phyloP scores from a whole-genome alignment of 2,888 invertebrate genomes.

The Pseudoips prasinana region DNA sequence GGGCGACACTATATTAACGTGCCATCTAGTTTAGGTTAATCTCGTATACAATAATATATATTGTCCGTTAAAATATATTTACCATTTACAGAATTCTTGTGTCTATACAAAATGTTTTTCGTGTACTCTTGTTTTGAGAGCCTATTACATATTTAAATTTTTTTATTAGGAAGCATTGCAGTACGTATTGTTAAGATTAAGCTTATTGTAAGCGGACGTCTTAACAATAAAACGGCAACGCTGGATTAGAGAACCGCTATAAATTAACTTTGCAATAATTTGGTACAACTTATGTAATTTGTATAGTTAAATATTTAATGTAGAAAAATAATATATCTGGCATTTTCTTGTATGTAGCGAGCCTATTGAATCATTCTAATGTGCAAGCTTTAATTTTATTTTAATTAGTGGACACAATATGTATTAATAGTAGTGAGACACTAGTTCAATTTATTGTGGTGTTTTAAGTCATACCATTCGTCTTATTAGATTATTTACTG shows the following conservation, averaged over 20 bases:
- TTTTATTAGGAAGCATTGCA: constrained; percentile 56
- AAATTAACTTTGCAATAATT: constrained; percentile 64
- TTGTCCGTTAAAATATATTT: constrained; percentile 83
- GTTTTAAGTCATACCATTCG: too few species aligned
- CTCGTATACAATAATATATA: constrained; percentile 83
- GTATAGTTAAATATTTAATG: constrained; percentile 46
- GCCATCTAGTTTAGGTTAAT: constrained; percentile 83
- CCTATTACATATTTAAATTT: constrained; percentile 77
- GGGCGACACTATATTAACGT: constrained; percentile 80
- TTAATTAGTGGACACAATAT: constrained; percentile 17
- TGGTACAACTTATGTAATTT: constrained; percentile 60
- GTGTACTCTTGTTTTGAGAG: constrained; percentile 83
- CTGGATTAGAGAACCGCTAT: constrained; percentile 54
- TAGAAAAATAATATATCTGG: constrained; percentile 59
- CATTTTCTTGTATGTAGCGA: constrained; percentile 65
- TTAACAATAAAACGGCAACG: constrained; percentile 45
- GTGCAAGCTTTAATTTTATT: constrained; percentile 19
- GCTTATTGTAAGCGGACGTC: constrained; percentile 42
- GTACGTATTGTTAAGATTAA: constrained; percentile 50
- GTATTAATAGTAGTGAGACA: constrained; percentile 13
- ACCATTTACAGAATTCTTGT: constrained; percentile 83
- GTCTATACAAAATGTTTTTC: constrained; percentile 82
- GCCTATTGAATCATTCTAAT: constrained; percentile 27
- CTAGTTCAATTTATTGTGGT: neutral
- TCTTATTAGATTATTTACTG: too few species aligned